A percentile compares a stretch with the other conserved stretches of the same genome.
Conservation (phyloP, 2,113 vertebrate species). For the Uria lomvia region DNA sequence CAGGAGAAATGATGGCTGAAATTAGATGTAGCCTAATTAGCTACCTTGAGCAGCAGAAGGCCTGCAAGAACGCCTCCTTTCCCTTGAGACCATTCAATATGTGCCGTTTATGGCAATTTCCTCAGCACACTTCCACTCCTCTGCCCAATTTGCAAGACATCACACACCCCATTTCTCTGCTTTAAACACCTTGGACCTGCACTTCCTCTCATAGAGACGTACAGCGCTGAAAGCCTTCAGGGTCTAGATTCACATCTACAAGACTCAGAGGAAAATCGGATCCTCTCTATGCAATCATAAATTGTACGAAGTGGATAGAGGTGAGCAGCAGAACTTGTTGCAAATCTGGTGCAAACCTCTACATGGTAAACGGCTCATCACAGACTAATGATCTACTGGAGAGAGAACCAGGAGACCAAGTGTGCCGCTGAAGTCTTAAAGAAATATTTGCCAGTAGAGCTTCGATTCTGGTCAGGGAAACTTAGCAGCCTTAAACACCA, state of each 20-base stretch:
- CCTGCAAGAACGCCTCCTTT: neutral
- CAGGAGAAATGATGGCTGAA: neutral
- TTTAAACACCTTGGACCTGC: neutral
- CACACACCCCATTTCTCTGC: neutral
- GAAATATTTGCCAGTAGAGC: neutral
- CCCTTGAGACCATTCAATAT: neutral
- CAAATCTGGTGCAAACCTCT: neutral
- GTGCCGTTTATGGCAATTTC: neutral
- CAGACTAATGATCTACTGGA: neutral
- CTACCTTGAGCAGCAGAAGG: neutral
- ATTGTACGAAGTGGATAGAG: neutral
- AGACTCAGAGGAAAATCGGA: neutral
- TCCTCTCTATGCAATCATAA: neutral
- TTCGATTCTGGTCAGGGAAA: conserved; percentile 3
- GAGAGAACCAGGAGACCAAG: neutral
- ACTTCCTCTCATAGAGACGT: neutral
- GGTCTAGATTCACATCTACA: neutral
- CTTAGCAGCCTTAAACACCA: neutral
- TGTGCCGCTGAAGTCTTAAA: neutral
- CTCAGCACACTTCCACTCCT: neutral
- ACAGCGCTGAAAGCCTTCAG: neutral
- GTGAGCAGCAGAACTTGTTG: neutral
- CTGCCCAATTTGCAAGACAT: neutral
- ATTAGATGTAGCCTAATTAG: neutral
- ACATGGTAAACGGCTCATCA: neutral